Evolutionary conservation across 2,888 invertebrate genomes (phyloP).

Genomic region (Esperia sulphurella): DNA sequence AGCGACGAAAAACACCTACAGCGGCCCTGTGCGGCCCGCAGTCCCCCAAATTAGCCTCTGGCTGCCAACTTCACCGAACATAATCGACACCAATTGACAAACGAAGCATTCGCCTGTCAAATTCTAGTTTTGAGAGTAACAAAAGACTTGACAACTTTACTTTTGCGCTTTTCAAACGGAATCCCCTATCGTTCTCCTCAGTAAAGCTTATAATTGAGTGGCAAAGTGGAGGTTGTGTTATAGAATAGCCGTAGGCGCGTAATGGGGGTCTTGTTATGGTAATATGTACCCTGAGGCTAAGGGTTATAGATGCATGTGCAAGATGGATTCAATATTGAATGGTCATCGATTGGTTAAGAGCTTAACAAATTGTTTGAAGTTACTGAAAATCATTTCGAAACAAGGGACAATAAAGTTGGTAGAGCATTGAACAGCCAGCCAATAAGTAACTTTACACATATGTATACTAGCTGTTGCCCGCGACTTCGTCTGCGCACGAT

Average conservation of each 20-base stretch:
- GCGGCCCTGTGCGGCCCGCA: neutral
- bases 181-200: neutral
- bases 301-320: constrained; percentile 42
- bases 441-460: too few relatives aligned
- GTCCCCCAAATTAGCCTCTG: constrained; percentile 65
- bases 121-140: constrained; percentile 70
- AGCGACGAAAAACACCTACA: constrained; percentile 75
- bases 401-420: too few relatives aligned
- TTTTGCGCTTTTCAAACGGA: constrained; percentile 3
- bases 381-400: too few relatives aligned
- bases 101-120: constrained; percentile 77
- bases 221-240: constrained; percentile 19
- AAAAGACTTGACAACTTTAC: constrained; percentile 39
- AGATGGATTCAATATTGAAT: constrained; percentile 39
- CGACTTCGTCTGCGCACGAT: too few relatives aligned
- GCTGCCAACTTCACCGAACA: constrained; percentile 62
- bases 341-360: constrained; percentile 43
- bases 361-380: neutral
- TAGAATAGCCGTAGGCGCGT: constrained; percentile 62
- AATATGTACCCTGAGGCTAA: constrained; percentile 63
- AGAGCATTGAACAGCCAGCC: too few relatives aligned
- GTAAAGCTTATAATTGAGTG: neutral
- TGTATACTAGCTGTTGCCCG: too few relatives aligned
- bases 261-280: constrained; percentile 77
- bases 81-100: constrained; percentile 78